Evolutionary conservation across 2,888 invertebrate species (phyloP).

Genomic region (Laothoe populi): DNA sequence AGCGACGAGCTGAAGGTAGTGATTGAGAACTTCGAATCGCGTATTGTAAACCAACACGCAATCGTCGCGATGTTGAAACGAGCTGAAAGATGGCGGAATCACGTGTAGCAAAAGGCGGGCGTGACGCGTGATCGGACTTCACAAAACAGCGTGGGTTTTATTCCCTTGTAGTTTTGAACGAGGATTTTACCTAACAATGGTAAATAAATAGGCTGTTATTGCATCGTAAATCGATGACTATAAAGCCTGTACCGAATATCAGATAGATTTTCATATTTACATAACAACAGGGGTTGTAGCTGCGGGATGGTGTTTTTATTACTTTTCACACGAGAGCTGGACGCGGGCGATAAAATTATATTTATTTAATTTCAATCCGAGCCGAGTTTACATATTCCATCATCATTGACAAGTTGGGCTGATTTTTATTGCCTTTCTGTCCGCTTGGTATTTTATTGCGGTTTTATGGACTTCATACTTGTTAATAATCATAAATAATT

Average conservation of each 20-base stretch:
- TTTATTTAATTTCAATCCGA: constrained; percentile 23
- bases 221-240: constrained; percentile 20
- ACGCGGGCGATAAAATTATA: constrained; percentile 20
- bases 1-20: constrained; percentile 1
- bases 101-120: constrained; percentile 1
- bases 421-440: too few species aligned
- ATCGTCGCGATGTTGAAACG: background rate
- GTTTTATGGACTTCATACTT: background rate
- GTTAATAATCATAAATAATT: background rate
- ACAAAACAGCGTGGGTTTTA: background rate
- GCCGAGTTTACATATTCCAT: constrained; percentile 17
- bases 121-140: constrained; percentile 14
- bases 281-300: constrained; percentile 20
- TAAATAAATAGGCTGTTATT: constrained; percentile 22
- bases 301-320: constrained; percentile 24
- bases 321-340: constrained; percentile 17
- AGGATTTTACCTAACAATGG: constrained; percentile 18
- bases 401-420: background rate
- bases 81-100: constrained; percentile 1
- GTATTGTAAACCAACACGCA: background rate
- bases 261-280: constrained; percentile 24
- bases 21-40: background rate
- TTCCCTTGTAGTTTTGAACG: constrained; percentile 2
- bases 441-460: background rate
- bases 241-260: constrained; percentile 15